A percentile compares a stretch with the other conserved stretches of the same genome.
Conservation (phyloP, 92 coral and sea anemone genomes). For the Porites cylindrica region DNA sequence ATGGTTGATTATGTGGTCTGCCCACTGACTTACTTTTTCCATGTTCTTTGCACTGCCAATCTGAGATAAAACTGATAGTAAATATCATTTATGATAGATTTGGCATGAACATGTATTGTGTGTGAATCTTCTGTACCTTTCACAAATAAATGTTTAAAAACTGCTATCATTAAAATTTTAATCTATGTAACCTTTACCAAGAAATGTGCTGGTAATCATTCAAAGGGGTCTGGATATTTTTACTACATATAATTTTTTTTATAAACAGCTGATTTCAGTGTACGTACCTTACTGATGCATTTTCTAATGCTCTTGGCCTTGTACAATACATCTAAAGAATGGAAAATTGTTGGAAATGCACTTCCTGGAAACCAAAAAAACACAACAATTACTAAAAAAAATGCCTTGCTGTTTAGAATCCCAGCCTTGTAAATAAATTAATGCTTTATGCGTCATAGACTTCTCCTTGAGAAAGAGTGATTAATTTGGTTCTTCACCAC, state of each 20-base stretch:
- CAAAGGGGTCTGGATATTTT: not conserved
- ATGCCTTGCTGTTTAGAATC: not conserved
- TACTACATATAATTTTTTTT: too few species aligned
- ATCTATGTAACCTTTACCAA: not conserved
- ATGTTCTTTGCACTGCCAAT: conserved; percentile 48
- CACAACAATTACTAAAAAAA: not conserved
- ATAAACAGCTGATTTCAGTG: not conserved
- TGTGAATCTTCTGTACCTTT: not conserved
- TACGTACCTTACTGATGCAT: not conserved
- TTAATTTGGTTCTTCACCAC: not conserved
- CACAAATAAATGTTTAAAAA: not conserved
- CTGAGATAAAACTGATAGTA: conserved; percentile 21
- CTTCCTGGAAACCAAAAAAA: conserved; percentile 3
- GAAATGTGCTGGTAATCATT: not conserved
- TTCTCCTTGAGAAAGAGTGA: not conserved
- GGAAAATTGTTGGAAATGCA: conserved; percentile 4
- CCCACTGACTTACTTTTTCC: conserved; percentile 51
- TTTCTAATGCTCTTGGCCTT: too few species aligned
- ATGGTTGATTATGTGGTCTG: conserved; percentile 47
- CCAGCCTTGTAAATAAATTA: not conserved
- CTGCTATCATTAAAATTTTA: conserved; percentile 1
- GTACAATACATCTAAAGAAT: conserved; percentile 25
- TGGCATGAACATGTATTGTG: not conserved
- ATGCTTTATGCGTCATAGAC: not conserved
- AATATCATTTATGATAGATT: conserved; percentile 5